Evolutionary conservation across 2,888 invertebrate species (phyloP).

Genomic region (Orchesella flavescens): DNA sequence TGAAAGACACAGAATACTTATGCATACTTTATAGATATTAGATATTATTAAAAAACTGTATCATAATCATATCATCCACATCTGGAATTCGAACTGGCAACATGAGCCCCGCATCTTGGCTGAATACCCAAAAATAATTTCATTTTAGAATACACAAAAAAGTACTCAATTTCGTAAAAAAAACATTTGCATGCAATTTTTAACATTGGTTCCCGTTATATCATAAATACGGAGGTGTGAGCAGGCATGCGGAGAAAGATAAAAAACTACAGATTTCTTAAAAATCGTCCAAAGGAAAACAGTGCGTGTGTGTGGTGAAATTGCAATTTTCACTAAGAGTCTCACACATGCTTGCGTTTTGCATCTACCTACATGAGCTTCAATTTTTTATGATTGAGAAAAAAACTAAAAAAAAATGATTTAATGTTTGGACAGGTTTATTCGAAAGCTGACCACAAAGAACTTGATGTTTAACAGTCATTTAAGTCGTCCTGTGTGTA

Average conservation of each 20-base stretch:
- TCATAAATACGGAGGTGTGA: neutral
- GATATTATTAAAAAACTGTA: too few species aligned
- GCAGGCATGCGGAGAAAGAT: neutral
- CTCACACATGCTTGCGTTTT: neutral
- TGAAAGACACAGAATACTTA: too few species aligned
- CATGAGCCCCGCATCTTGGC: conserved; percentile 33
- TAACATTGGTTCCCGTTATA: neutral
- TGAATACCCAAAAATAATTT: conserved; percentile 51
- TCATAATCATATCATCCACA: neutral
- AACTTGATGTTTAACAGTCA: neutral
- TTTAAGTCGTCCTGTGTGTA: neutral
- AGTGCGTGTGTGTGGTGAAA: too few species aligned
- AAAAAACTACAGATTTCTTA: too few species aligned
- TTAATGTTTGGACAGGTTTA: conserved; percentile 4
- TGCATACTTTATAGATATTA: too few species aligned
- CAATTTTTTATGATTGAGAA: neutral
- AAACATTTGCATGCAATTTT: conserved; percentile 3
- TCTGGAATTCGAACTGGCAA: conserved; percentile 46
- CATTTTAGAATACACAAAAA: conserved; percentile 25
- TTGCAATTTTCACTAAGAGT: too few species aligned
- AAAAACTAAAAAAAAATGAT: neutral
- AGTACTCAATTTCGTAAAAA: conserved; percentile 1
- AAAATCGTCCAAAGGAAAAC: too few species aligned
- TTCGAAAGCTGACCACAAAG: neutral
- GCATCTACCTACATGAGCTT: neutral